Evolutionary conservation across 1,140 invertebrate species (phyloP).

Genomic region (Pseudomyrmex concolor): DNA sequence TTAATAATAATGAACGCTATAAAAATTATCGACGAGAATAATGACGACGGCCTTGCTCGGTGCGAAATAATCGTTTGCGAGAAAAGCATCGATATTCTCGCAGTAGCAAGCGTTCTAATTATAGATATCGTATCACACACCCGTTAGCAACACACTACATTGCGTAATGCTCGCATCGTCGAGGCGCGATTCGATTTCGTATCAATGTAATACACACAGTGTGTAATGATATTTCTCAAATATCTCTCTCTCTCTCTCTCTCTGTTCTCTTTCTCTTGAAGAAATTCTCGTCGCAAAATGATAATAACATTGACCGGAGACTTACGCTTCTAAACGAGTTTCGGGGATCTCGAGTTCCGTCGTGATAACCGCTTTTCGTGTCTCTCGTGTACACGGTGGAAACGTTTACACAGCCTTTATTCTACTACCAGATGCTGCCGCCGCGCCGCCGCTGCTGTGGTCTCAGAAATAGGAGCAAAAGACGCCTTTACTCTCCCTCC

Average conservation of each 20-base stretch:
- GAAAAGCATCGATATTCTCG: background rate
- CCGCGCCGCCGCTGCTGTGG: slow-evolving; percentile 13
- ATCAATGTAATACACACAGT: too few species aligned
- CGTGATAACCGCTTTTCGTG: slow-evolving; percentile 58
- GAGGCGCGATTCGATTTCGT: background rate
- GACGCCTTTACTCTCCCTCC: background rate
- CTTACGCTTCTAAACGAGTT: background rate
- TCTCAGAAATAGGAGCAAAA: slow-evolving; percentile 36
- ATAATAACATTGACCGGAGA: background rate
- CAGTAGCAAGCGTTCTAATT: slow-evolving; percentile 30
- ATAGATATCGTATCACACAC: slow-evolving; percentile 34
- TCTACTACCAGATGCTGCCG: slow-evolving; percentile 62
- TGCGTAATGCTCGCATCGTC: slow-evolving; percentile 30
- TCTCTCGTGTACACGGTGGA: slow-evolving; percentile 52
- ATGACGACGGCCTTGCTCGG: background rate
- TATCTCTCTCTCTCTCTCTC: too few species aligned
- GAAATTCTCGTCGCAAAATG: slow-evolving; percentile 3
- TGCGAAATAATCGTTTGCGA: background rate
- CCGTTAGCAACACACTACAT: background rate
- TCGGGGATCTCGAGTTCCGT: slow-evolving; percentile 33
- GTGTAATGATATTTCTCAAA: too few species aligned
- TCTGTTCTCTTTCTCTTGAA: background rate
- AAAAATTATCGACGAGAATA: background rate
- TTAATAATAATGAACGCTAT: background rate
- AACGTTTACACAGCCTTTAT: slow-evolving; percentile 67